Conservation (phyloP, 30 jellyfish, hydroid and myxozoan species). For the Aurelia coerulea region DNA sequence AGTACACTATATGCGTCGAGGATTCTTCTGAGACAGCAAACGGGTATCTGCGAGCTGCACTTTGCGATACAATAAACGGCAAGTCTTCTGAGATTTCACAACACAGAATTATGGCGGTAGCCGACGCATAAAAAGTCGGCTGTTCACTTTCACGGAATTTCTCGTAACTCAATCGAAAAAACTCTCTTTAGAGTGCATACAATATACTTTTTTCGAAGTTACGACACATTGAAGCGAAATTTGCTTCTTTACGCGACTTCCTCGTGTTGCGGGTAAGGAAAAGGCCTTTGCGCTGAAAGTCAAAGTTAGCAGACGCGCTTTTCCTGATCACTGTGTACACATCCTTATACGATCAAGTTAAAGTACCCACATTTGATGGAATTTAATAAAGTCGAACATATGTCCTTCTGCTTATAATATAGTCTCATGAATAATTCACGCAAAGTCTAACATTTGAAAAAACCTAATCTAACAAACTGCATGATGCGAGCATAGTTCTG, state of each 20-base stretch:
- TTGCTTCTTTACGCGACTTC: background rate
- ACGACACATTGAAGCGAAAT: background rate
- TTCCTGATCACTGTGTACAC: constrained; percentile 76
- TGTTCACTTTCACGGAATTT: no score
- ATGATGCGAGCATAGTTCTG: constrained; percentile 58
- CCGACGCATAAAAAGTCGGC: no score
- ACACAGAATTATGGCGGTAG: no score
- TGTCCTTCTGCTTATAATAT: constrained; percentile 80
- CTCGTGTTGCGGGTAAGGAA: constrained; percentile 54
- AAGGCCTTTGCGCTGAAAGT: constrained; percentile 65
- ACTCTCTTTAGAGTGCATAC: no score
- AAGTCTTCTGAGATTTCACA: no score
- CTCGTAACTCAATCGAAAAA: background rate
- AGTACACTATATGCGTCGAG: no score
- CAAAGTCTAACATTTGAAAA: constrained; percentile 70
- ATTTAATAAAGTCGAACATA: constrained; percentile 72
- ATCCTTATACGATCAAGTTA: constrained; percentile 71
- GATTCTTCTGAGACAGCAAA: no score
- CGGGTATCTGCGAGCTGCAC: no score
- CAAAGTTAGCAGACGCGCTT: constrained; percentile 56
- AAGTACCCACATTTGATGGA: constrained; percentile 73
- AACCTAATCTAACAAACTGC: constrained; percentile 78
- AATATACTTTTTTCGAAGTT: background rate
- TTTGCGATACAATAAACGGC: no score
- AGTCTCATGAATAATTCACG: constrained; percentile 58